Percentiles rank a stretch among this genome's conserved stretches.
Conservation (phyloP, 2,113 vertebrate species). For the Neodon shergylaensis region DNA sequence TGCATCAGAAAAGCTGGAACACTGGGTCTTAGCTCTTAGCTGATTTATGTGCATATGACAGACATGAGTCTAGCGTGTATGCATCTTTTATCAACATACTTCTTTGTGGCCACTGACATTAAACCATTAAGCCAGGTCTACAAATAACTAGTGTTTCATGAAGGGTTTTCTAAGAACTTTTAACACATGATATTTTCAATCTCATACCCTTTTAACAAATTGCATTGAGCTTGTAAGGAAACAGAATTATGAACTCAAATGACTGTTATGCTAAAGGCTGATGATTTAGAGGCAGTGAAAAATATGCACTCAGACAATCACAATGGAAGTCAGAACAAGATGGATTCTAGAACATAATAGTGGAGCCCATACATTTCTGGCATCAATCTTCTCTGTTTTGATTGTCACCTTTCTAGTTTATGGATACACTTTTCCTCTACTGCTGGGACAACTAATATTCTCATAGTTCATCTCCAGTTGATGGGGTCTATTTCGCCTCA, state of each 20-base stretch:
- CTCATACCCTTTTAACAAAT: not conserved
- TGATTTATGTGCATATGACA: slow-evolving; percentile 10
- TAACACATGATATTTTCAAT: not conserved
- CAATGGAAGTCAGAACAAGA: not conserved
- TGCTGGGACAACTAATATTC: not conserved
- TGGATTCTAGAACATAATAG: not conserved
- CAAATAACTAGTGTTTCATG: not conserved
- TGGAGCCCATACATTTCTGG: not conserved
- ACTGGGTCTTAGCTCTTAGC: not conserved
- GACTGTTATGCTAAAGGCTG: not conserved
- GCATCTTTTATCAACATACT: not conserved
- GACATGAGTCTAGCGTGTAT: not conserved
- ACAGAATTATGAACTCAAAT: not conserved
- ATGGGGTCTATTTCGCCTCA: too few species aligned
- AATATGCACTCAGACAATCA: not conserved
- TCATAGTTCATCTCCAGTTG: not conserved
- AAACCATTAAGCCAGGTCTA: not conserved
- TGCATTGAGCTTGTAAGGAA: not conserved
- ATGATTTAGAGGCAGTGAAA: not conserved
- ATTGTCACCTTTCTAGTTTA: not conserved
- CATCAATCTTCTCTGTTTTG: not conserved
- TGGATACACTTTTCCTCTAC: not conserved
- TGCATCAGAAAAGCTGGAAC: not conserved
- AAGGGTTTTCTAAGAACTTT: not conserved
- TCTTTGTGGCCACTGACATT: not conserved